Base-by-base conservation (phyloP, 35 echinoderm and acorn worm species). In the Lytechinus variegatus region DNA sequence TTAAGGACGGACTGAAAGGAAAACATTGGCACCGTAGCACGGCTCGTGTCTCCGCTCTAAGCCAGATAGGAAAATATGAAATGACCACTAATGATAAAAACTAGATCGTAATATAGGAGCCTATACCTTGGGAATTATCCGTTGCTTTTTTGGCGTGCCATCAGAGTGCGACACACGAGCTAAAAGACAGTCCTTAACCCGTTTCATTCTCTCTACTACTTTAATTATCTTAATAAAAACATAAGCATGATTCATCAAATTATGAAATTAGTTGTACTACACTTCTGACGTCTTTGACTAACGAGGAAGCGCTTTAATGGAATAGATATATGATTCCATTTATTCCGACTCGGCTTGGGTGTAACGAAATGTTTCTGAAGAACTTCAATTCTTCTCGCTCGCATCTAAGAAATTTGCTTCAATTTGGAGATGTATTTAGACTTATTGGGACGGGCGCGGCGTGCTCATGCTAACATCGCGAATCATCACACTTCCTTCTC, bases 261-360 rank as follows among this genome's bases (percentile, higher is more conserved):
- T 93, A 93, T 93, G 92, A 93, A 93, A 93, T 93, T 93, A 93
- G 92, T 55, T 93, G 52, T 55, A 93, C 92, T 93, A 54, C 54
- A 93, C 92, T 55, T 10, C 24, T 93, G 92, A 93, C 92, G 92
- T 93, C 92, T 93, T 93, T 54, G 92, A 93, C 52, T 57, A 93
- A 93, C 12, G 9, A 93, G 88, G 88, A 90, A 44, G 88, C 27
- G 92, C 13, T 93, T 93, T 93, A 93, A 93, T 93, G 92, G 92
- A 93, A 57, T 93, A 93, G 92, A 93, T 93, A 93, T 93, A 93
- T 93, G 92, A 93, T 93, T 93, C 27, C 53, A 93, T 93, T 93
- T 54, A 93, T 93, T 93, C 54, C 92, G 28, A 27, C 55, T 54
- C 92, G 92, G 92, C 92, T 27, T 54, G 92, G 92, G 24, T 93